phyloP scores from a whole-genome alignment of 92 coral and sea anemone genomes.

The Micromussa lordhowensis region DNA sequence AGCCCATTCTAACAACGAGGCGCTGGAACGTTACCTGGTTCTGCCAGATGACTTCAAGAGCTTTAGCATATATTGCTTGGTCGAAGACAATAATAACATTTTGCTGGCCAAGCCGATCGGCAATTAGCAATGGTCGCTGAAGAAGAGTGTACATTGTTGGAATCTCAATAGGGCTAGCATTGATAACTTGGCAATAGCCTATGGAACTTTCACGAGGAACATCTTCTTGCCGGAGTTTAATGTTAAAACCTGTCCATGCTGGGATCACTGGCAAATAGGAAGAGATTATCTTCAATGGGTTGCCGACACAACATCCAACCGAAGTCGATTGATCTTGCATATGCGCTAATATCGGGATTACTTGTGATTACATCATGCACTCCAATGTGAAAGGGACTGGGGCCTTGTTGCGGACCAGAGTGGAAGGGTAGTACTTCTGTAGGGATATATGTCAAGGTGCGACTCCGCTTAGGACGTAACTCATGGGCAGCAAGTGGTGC shows the following conservation, averaged over 20 bases:
- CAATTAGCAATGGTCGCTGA: constrained; percentile 65
- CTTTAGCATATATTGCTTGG: constrained; percentile 70
- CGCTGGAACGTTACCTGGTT: constrained; percentile 48
- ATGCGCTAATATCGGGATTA: constrained; percentile 31
- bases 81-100: constrained; percentile 62
- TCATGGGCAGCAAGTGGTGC: too few relatives aligned
- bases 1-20: constrained; percentile 65
- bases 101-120: constrained; percentile 67
- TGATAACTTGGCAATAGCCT: constrained; percentile 75
- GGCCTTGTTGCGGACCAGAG: constrained; percentile 61
- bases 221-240: constrained; percentile 27
- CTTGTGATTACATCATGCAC: constrained; percentile 11
- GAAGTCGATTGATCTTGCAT: constrained; percentile 65
- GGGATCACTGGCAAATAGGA: constrained; percentile 52
- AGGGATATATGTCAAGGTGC: constrained; percentile 41
- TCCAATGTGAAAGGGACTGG: constrained; percentile 47
- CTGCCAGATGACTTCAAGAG: constrained; percentile 68
- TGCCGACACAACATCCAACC: constrained; percentile 76
- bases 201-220: constrained; percentile 60
- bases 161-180: constrained; percentile 79
- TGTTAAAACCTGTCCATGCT: constrained; percentile 74
- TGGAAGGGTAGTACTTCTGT: constrained; percentile 64
- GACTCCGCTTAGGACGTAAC: constrained; percentile 33
- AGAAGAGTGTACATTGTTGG: constrained; percentile 70
- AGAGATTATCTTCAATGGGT: constrained; percentile 44